Evolutionary conservation across 2,113 vertebrate genomes (phyloP).

Genomic region (Pseudopodoces humilis): DNA sequence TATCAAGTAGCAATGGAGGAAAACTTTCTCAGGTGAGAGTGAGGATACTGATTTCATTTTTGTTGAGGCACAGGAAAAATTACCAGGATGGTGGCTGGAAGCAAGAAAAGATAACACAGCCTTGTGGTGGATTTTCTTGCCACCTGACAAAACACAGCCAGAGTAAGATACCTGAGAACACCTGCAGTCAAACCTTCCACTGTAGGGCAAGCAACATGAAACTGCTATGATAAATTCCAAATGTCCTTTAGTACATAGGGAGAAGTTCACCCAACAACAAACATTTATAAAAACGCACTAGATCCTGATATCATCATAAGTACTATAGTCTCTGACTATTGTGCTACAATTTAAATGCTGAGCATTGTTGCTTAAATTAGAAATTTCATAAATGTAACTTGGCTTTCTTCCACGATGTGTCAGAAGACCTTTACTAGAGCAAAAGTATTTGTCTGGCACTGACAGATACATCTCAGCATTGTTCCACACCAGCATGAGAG

Average conservation of each 20-base stretch:
- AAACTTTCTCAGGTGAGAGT: not conserved
- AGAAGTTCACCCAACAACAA: not conserved
- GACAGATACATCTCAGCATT: not conserved
- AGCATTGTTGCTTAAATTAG: not conserved
- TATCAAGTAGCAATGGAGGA: not conserved
- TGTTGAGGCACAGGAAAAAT: not conserved
- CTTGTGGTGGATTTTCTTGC: not conserved
- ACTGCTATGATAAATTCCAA: not conserved
- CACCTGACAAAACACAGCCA: not conserved
- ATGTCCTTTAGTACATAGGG: not conserved
- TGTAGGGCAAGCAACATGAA: not conserved
- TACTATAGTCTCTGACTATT: not conserved
- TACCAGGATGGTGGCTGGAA: not conserved
- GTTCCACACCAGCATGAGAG: not conserved
- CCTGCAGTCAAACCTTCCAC: not conserved
- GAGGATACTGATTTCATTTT: not conserved
- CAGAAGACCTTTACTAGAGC: not conserved
- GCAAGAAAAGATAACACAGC: not conserved
- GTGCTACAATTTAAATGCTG: not conserved
- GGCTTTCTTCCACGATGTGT: not conserved
- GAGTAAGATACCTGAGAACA: not conserved
- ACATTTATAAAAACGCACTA: not conserved
- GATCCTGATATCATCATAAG: not conserved
- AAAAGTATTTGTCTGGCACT: not conserved
- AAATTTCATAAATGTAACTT: not conserved